phyloP scores from a whole-genome alignment of 2,888 invertebrate species.

The Hyalella azteca region DNA sequence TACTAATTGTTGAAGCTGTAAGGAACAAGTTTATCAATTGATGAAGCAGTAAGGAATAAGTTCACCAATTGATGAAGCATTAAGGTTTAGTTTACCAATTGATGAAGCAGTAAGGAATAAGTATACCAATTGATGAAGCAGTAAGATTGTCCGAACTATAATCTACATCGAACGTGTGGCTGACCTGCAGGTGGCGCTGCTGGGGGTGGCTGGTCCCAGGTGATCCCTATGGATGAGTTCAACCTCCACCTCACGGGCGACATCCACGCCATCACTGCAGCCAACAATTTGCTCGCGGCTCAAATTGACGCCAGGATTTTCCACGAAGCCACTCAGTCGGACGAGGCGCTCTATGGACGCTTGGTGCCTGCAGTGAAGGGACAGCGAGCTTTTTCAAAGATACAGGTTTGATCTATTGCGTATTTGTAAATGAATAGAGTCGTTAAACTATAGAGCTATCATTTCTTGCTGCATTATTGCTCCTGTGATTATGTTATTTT shows the following conservation, averaged over 20 bases:
- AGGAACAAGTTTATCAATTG: no score
- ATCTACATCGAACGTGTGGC: no score
- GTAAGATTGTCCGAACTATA: no score
- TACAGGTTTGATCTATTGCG: conserved; percentile 65
- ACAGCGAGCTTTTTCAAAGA: conserved; percentile 79
- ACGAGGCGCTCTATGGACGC: conserved; percentile 82
- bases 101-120: no score
- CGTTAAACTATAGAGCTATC: not conserved
- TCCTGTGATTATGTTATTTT: not conserved
- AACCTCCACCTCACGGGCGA: conserved; percentile 98
- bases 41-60: no score
- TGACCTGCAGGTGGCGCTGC: conserved; percentile 91
- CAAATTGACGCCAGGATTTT: conserved; percentile 96
- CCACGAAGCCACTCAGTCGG: conserved; percentile 92
- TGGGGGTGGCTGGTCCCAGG: conserved; percentile 93
- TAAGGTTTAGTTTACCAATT: no score
- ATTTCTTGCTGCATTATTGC: not conserved
- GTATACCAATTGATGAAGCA: no score
- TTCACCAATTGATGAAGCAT: no score
- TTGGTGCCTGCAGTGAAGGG: conserved; percentile 86
- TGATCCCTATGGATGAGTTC: conserved; percentile 99
- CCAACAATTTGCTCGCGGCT: conserved; percentile 96
- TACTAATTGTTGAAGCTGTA: no score
- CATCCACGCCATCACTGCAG: conserved; percentile 97
- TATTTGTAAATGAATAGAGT: not conserved